phyloP scores from a whole-genome alignment of 2,888 invertebrate genomes.

The Brenthis daphne region DNA sequence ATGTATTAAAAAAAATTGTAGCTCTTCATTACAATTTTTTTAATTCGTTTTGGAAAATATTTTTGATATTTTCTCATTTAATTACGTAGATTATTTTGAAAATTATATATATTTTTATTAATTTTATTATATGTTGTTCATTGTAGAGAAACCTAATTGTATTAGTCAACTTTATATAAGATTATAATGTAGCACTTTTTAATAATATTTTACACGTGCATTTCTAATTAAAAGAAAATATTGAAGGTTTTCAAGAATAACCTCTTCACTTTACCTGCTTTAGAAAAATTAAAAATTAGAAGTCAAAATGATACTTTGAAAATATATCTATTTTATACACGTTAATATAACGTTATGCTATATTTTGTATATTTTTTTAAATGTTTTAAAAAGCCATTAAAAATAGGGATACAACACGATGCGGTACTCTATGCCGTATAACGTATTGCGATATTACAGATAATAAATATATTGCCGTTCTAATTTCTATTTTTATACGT shows the following conservation, averaged over 20 bases:
- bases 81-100: neutral
- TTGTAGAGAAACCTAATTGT: neutral
- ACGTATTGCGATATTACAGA: no score
- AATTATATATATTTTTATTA: neutral
- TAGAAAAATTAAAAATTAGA: neutral
- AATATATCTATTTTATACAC: neutral
- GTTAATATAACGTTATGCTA: neutral
- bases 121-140: neutral
- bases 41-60: no score
- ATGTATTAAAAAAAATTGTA: no score
- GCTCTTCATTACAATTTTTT: no score
- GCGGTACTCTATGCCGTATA: no score
- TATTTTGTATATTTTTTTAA: no score
- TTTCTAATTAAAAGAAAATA: neutral
- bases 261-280: conserved; percentile 11
- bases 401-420: no score
- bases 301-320: neutral
- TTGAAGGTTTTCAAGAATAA: neutral
- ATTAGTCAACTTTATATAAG: no score
- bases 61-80: no score
- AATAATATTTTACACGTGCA: conserved; percentile 12
- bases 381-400: no score
- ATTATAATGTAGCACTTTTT: neutral
- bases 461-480: no score
- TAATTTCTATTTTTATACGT: no score